phyloP scores from a whole-genome alignment of 1,140 invertebrate genomes.

The Nebria ingens region DNA sequence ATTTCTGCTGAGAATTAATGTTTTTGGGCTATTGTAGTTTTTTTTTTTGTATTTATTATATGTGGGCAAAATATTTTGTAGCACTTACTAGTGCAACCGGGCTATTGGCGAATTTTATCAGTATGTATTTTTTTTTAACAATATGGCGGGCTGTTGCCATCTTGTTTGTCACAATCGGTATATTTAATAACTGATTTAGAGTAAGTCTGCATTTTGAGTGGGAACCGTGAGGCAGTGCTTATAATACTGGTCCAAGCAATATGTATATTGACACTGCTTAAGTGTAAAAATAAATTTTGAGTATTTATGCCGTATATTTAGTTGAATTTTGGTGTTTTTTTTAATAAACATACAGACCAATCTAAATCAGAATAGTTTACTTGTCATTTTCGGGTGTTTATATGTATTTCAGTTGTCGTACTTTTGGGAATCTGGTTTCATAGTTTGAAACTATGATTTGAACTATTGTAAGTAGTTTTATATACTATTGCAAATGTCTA shows the following conservation, averaged over 20 bases:
- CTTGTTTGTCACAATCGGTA: not conserved
- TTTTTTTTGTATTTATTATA: conserved; percentile 24
- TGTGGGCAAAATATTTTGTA: conserved; percentile 35
- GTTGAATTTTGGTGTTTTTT: not conserved
- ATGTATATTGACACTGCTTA: no score
- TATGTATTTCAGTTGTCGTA: not conserved
- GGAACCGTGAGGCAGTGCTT: not conserved
- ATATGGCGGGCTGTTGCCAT: conserved; percentile 4
- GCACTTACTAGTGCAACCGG: conserved; percentile 34
- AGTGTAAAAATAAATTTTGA: not conserved
- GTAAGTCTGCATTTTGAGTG: not conserved
- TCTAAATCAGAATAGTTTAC: not conserved
- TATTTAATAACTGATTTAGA: not conserved
- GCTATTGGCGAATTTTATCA: conserved; percentile 29
- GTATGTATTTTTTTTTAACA: conserved; percentile 14
- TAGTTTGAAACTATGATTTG: not conserved
- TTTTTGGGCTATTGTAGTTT: conserved; percentile 33
- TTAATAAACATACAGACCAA: not conserved
- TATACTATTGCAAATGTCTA: not conserved
- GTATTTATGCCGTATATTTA: not conserved
- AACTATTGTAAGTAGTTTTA: not conserved
- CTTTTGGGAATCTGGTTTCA: not conserved
- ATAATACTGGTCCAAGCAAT: no score
- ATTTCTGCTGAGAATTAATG: not conserved
- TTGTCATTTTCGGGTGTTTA: not conserved